phyloP scores from a whole-genome alignment of 2,797 vertebrate species.

The Leptoclinus maculatus region DNA sequence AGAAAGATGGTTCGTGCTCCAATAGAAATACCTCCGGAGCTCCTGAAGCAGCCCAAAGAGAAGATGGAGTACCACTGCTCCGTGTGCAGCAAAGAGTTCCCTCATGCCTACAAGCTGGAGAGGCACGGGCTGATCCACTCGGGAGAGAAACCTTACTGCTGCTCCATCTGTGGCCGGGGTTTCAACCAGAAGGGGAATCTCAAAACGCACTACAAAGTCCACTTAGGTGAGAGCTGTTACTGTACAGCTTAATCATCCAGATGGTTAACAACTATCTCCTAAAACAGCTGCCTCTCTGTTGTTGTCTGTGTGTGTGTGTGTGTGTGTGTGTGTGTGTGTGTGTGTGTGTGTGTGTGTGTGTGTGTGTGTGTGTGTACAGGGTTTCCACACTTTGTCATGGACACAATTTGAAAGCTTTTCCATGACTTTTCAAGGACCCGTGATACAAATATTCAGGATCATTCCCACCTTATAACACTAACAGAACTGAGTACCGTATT shows the following conservation, averaged over 20 bases:
- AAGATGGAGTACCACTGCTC: slow-evolving; percentile 76
- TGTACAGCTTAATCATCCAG: neutral
- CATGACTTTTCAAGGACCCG: neutral
- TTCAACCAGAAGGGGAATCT: slow-evolving; percentile 82
- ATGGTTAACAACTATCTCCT: neutral
- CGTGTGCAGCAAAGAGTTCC: slow-evolving; percentile 76
- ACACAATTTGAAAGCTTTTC: neutral
- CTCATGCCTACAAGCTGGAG: slow-evolving; percentile 77
- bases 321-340: no score
- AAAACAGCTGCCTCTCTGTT: no score
- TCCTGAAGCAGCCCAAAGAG: slow-evolving; percentile 76
- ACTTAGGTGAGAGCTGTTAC: slow-evolving; percentile 64
- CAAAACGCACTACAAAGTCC: slow-evolving; percentile 80
- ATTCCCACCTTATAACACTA: no score
- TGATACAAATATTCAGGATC: neutral
- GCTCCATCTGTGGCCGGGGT: slow-evolving; percentile 74
- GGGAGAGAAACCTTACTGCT: slow-evolving; percentile 78
- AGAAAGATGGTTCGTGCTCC: slow-evolving; percentile 61
- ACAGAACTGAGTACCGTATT: no score
- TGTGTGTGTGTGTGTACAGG: neutral
- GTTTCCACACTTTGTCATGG: neutral
- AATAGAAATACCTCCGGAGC: slow-evolving; percentile 71
- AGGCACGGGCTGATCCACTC: slow-evolving; percentile 77
- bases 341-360: no score
- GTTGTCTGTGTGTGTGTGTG: neutral